Conservation (phyloP, 1,140 invertebrate species). For the Microplitis demolitor region DNA sequence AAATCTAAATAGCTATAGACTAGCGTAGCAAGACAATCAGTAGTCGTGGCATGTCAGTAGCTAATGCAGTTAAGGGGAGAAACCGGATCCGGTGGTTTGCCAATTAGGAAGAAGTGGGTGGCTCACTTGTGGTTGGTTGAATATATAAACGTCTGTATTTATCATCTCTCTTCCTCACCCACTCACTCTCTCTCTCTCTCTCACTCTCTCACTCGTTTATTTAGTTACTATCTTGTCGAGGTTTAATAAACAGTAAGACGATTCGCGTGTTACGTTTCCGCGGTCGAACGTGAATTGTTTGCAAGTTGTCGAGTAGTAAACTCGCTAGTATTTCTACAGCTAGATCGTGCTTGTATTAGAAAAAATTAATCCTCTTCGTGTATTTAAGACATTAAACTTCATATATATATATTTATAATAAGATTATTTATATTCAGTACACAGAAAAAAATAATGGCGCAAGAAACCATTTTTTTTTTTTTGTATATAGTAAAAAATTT, state of each 20-base stretch:
- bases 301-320: not conserved
- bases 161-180: not conserved
- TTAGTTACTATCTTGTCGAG: not conserved
- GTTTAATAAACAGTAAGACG: conserved; percentile 4
- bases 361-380: not conserved
- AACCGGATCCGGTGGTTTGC: conserved; percentile 35
- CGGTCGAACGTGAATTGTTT: not conserved
- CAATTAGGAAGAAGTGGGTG: conserved; percentile 36
- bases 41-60: conserved; percentile 29
- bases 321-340: too few relatives aligned
- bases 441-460: not conserved
- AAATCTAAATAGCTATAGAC: not conserved
- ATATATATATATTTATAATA: not conserved
- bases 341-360: too few relatives aligned
- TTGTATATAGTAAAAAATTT: too few relatives aligned
- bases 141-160: conserved; percentile 20
- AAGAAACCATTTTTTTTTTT: too few relatives aligned
- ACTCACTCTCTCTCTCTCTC: not conserved
- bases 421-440: not conserved
- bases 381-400: not conserved
- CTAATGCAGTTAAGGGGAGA: conserved; percentile 35
- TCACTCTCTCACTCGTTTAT: not conserved
- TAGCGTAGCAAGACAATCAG: conserved; percentile 23
- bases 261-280: conserved; percentile 25
- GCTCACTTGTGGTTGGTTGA: conserved; percentile 20